phyloP scores from a whole-genome alignment of 1,140 invertebrate species.

The Apis florea region DNA sequence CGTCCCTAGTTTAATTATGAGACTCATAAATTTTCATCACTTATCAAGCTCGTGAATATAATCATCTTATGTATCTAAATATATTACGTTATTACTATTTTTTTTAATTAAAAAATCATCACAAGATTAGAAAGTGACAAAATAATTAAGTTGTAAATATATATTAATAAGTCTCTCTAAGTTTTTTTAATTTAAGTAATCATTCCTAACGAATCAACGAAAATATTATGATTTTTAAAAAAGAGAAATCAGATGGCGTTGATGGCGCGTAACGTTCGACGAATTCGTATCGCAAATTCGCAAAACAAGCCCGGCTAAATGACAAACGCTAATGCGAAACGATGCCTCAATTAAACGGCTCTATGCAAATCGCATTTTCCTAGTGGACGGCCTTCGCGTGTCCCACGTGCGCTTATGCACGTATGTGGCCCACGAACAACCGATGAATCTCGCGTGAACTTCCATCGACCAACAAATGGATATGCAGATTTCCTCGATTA shows the following conservation, averaged over 20 bases:
- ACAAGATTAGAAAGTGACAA: no score
- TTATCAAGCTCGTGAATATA: conserved; percentile 9
- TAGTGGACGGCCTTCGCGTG: neutral
- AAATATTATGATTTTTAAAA: neutral
- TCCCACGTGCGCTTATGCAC: conserved; percentile 10
- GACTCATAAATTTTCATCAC: conserved; percentile 11
- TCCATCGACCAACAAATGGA: conserved; percentile 12
- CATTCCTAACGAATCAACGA: neutral
- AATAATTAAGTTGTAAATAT: neutral
- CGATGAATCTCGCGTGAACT: conserved; percentile 15
- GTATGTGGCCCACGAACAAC: neutral
- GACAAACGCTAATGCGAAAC: conserved; percentile 62
- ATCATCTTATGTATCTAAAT: neutral
- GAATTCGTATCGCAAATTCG: conserved; percentile 58
- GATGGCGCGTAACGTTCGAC: conserved; percentile 48
- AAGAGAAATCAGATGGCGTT: neutral
- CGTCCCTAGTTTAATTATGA: conserved; percentile 29
- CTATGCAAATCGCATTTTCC: conserved; percentile 58
- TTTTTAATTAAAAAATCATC: neutral
- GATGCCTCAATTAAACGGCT: conserved; percentile 52
- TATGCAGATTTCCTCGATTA: conserved; percentile 39
- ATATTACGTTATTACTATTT: neutral
- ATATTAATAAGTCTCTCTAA: no score
- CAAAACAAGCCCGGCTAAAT: conserved; percentile 57
- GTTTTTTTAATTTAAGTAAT: neutral